Conservation (phyloP, 2,797 vertebrate species). For the Peromyscus melanophrys region DNA sequence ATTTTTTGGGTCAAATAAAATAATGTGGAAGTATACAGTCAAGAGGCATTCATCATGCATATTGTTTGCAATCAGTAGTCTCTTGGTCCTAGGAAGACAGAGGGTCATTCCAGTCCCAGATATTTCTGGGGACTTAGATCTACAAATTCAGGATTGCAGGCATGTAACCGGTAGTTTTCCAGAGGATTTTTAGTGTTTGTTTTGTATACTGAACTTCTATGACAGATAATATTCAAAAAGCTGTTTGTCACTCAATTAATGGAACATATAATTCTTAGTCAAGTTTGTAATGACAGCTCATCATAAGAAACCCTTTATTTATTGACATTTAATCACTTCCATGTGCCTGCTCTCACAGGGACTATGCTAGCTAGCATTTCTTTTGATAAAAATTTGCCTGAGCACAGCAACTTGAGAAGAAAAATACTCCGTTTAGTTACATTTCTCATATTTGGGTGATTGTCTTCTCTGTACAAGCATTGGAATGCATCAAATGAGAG, state of each 20-base stretch:
- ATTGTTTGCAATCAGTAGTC: slow-evolving; percentile 1
- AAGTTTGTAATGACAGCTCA: background rate
- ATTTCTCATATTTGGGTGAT: slow-evolving; percentile 10
- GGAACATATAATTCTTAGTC: slow-evolving; percentile 13
- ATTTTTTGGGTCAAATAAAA: slow-evolving; percentile 42
- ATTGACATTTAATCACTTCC: background rate
- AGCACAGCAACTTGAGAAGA: slow-evolving; percentile 25
- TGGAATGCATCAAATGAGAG: slow-evolving; percentile 64
- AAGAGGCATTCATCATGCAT: background rate
- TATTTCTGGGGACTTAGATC: background rate
- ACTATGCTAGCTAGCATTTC: background rate
- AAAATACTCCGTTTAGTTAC: slow-evolving; percentile 20
- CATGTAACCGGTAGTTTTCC: background rate
- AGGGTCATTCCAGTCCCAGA: background rate
- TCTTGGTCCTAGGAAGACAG: background rate
- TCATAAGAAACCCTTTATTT: slow-evolving; percentile 26
- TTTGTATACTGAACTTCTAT: slow-evolving; percentile 21
- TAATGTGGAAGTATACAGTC: background rate
- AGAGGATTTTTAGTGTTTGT: slow-evolving; percentile 23
- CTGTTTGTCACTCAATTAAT: background rate
- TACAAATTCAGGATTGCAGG: background rate
- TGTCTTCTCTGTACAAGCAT: slow-evolving; percentile 5
- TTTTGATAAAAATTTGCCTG: slow-evolving; percentile 55
- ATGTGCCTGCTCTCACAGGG: background rate
- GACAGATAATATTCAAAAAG: slow-evolving; percentile 46